phyloP scores from a whole-genome alignment of 2,797 vertebrate genomes.

The Meriones psammophilus region DNA sequence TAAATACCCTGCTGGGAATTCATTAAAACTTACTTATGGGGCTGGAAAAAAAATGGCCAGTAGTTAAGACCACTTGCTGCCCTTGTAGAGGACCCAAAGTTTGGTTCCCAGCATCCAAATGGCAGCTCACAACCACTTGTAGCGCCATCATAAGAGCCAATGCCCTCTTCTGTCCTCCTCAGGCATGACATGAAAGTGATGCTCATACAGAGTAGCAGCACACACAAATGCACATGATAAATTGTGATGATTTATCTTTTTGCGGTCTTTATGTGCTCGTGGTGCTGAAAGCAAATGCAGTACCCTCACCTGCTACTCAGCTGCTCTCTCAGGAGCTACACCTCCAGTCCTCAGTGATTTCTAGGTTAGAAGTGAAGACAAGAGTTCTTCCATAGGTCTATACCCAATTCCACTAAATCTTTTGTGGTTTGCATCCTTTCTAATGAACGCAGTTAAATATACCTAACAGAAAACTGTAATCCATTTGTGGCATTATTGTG shows the following conservation, averaged over 20 bases:
- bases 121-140: too few species aligned
- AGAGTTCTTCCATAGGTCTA: too few species aligned
- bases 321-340: background rate
- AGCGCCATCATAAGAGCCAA: background rate
- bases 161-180: background rate
- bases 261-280: background rate
- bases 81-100: background rate
- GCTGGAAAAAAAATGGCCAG: background rate
- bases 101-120: too few species aligned
- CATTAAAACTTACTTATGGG: background rate
- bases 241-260: background rate
- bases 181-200: fast-evolving
- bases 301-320: background rate
- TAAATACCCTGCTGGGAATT: background rate
- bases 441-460: background rate
- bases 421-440: too few species aligned
- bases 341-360: background rate
- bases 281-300: background rate
- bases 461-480: background rate
- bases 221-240: background rate
- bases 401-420: background rate
- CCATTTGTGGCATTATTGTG: background rate
- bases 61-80: background rate
- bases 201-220: background rate
- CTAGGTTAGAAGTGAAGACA: background rate